Evolutionary conservation across 2,113 vertebrate species (phyloP).

Genomic region (Mastomys natalensis): DNA sequence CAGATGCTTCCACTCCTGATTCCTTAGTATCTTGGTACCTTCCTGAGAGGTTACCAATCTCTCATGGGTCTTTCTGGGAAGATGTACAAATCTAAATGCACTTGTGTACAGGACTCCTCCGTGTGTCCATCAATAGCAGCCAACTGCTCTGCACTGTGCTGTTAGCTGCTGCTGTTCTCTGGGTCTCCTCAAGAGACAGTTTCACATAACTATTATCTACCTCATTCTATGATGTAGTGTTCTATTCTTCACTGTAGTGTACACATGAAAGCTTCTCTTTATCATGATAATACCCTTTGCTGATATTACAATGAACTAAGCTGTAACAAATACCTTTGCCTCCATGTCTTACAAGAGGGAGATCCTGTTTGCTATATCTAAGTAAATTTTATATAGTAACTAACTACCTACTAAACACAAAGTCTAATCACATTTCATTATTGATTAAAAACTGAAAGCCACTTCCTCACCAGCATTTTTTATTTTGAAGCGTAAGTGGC

Average conservation of each 20-base stretch:
- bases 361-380: background rate
- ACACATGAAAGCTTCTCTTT: background rate
- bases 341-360: background rate
- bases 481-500: background rate
- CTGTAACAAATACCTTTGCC: background rate
- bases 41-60: background rate
- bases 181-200: background rate
- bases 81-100: background rate
- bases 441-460: slow-evolving; percentile 1
- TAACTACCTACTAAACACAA: slow-evolving; percentile 2
- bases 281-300: background rate
- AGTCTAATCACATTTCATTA: background rate
- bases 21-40: background rate
- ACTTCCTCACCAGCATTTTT: background rate
- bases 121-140: background rate
- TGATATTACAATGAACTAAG: background rate
- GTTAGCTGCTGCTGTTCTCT: background rate
- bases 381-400: slow-evolving; percentile 27
- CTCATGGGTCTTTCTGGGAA: background rate
- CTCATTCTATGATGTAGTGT: background rate
- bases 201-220: background rate
- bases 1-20: background rate
- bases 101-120: background rate
- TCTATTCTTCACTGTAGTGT: background rate
- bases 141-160: background rate